Base-by-base conservation (phyloP, 2,888 invertebrate species). In the Platycheirus rosarum region DNA sequence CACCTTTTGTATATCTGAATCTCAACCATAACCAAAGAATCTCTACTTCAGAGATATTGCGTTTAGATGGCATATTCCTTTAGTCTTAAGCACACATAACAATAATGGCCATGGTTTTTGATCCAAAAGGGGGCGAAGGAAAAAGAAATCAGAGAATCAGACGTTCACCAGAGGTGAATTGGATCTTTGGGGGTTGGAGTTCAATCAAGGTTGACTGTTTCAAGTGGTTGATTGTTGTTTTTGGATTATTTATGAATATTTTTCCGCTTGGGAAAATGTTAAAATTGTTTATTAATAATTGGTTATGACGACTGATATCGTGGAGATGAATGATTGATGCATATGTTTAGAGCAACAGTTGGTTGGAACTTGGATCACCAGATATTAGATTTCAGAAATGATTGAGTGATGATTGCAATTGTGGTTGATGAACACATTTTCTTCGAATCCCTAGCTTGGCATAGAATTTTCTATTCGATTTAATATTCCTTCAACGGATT, bases 1-100 rank as follows among this genome's bases (percentile, higher is more conserved):
- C 63, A 82, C 82, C 82, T 82, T 82, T 82, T 69, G 63, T 77
- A 76, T 62, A 35, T 80, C 57, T 57, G 71, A 63, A 42, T 73
- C 55, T 69, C 55, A 68, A 68, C 62, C 71, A 82, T 76, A 82
- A 82, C 80, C 55, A 57, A 57, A 57, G 77, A 82, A 71, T 76
- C 57, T 65, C 51, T 65, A 70, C 55, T 62, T 63, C 57, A 55
- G 73, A 74, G 60, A 29, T 60, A 29, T 29, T 60, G 60, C 55
- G 29, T 60, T 46, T 71, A 44, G 63, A 57, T 57, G 57, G 77
- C 77, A 51, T 82, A 51, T 77, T 82, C 71, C 71, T 63, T 71
- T 37, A 73, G 68, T 68, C 29, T 77, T 66, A 57, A 65, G 65
- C 53, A 63, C 71, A 63, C 71, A 63, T 73, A 60, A 35, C 71